These are phyloP conservation scores for Brachionus calyciflorus DNA, from an alignment of 1,140 invertebrate genomes.

Conservation along the genomic window DNA sequence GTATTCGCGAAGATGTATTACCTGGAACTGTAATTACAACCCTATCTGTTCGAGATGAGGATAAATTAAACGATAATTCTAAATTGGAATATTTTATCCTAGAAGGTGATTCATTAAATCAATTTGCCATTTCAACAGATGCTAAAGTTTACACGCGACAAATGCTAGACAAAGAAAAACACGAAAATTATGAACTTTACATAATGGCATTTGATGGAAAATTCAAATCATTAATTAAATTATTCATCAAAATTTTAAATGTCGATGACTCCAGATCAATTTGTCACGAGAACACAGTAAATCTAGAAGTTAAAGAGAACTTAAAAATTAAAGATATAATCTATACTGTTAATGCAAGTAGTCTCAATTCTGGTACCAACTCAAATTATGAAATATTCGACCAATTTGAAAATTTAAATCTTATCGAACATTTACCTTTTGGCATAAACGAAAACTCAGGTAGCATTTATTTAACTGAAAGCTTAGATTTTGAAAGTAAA, in stretches of 20 bases:
- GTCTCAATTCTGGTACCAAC: not conserved
- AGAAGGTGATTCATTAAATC: not conserved
- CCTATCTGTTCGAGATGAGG: not conserved
- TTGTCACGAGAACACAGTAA: not conserved
- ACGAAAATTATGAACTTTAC: not conserved
- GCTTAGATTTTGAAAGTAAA: constrained; percentile 15
- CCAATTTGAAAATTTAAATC: not conserved
- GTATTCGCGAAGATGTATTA: constrained; percentile 17
- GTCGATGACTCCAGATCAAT: not conserved
- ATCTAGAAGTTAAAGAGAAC: not conserved
- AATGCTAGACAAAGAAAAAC: constrained; percentile 1
- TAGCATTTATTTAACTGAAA: not conserved
- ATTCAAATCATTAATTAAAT: not conserved
- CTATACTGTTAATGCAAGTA: not conserved
- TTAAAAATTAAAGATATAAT: not conserved
- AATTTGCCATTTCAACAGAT: constrained; percentile 31
- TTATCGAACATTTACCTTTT: not conserved
- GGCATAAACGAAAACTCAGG: not conserved
- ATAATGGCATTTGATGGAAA: constrained; percentile 33
- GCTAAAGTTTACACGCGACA: constrained; percentile 14
- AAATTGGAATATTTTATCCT: constrained; percentile 24
- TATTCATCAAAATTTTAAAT: constrained; percentile 25
- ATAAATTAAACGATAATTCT: not conserved
- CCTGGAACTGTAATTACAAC: constrained; percentile 30
- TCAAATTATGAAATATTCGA: not conserved